A percentile compares a stretch with the other conserved stretches of the same genome.
phyloP scores from a whole-genome alignment of 2,797 vertebrate genomes.

The Lepus oiostolus region DNA sequence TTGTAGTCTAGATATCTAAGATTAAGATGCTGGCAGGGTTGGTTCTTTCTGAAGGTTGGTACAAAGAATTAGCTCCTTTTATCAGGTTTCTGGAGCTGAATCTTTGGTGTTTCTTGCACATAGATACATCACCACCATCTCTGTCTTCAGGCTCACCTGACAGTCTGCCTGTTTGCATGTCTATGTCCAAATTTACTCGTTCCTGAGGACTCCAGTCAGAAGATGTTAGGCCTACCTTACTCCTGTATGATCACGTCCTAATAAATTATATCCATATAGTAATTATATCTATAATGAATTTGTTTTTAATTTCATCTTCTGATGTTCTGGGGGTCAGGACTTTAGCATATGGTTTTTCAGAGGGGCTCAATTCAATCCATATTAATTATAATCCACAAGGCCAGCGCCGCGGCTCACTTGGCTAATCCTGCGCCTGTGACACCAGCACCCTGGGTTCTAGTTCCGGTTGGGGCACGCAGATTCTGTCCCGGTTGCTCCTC shows the following conservation, averaged over 20 bases:
- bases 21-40: not conserved
- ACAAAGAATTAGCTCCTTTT: not conserved
- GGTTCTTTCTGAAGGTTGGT: not conserved
- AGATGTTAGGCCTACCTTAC: not conserved
- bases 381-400: not conserved
- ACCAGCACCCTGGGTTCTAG: too few species aligned
- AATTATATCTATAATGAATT: not conserved
- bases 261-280: not conserved
- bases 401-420: too few species aligned
- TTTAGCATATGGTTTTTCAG: not conserved
- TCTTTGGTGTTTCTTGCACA: not conserved
- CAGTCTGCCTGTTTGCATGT: not conserved
- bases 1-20: constrained; percentile 11
- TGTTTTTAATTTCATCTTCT: not conserved
- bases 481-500: too few species aligned
- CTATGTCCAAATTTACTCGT: not conserved
- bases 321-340: not conserved
- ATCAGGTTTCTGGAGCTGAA: not conserved
- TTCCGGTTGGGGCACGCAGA: too few species aligned
- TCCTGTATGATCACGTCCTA: not conserved
- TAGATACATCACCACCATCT: too few species aligned
- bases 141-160: not conserved
- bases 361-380: not conserved
- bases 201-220: not conserved
- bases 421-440: too few species aligned